Conservation (phyloP, 1,140 invertebrate genomes). For the Apis cerana region DNA sequence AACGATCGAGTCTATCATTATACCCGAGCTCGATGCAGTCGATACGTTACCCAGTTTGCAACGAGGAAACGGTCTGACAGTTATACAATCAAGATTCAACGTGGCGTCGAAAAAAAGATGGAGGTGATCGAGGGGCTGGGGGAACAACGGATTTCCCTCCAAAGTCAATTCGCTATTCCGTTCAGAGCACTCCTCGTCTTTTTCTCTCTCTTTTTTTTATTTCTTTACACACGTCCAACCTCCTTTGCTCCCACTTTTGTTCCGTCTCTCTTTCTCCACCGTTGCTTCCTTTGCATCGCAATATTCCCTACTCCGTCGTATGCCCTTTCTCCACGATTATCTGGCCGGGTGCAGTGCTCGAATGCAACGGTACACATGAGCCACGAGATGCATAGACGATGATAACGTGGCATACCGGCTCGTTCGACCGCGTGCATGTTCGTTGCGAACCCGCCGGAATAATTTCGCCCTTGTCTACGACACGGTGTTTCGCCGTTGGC, state of each 20-base stretch:
- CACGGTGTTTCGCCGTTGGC: neutral
- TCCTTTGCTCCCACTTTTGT: neutral
- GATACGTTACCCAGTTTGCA: conserved; percentile 51
- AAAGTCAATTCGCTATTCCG: conserved; percentile 65
- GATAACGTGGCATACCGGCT: conserved; percentile 16
- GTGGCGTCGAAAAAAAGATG: conserved; percentile 14
- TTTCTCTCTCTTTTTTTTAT: neutral
- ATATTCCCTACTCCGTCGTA: conserved; percentile 1
- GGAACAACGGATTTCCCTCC: conserved; percentile 54
- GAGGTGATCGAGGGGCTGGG: conserved; percentile 2
- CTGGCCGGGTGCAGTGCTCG: conserved; percentile 33
- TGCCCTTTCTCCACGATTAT: conserved; percentile 24
- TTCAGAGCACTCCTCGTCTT: conserved; percentile 34
- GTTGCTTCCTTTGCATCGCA: conserved; percentile 20
- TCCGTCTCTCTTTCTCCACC: neutral
- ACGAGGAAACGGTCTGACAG: conserved; percentile 65
- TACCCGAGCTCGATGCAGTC: conserved; percentile 11
- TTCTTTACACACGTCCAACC: neutral
- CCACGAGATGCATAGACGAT: conserved; percentile 47
- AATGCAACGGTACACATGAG: conserved; percentile 60
- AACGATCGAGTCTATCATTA: neutral
- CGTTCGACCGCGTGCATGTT: neutral
- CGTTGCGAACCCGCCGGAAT: conserved; percentile 18
- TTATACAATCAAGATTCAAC: conserved; percentile 65
- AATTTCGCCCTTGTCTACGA: conserved; percentile 10